These are phyloP conservation scores for Ptilonorhynchus violaceus DNA, from an alignment of 2,113 vertebrate species.

Conservation along the genomic window DNA sequence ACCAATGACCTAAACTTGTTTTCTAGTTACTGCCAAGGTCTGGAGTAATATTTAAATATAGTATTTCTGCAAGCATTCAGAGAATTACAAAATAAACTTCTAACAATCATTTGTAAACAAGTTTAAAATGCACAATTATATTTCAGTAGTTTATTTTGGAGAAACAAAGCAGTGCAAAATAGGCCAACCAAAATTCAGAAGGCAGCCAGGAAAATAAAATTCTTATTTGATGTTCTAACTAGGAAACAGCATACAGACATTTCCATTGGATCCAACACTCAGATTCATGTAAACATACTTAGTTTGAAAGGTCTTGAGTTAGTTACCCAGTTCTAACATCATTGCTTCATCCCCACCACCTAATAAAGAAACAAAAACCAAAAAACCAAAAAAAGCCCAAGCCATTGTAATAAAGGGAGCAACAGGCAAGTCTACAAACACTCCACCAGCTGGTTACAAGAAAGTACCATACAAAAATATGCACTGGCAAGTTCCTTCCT, in stretches of 20 bases:
- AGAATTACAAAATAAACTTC: conserved; percentile 53
- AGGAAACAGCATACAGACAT: conserved; percentile 61
- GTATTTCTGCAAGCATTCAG: conserved; percentile 48
- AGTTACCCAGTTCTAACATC: conserved; percentile 28
- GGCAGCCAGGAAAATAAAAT: conserved; percentile 63
- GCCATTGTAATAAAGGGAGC: conserved; percentile 15
- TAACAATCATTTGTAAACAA: conserved; percentile 61
- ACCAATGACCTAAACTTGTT: background rate
- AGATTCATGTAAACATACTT: conserved; percentile 63
- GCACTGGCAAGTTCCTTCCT: conserved; percentile 52
- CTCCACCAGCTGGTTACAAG: conserved; percentile 47
- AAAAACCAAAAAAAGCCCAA: background rate
- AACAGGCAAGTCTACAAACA: conserved; percentile 48
- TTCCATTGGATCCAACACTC: conserved; percentile 62
- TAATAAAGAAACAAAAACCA: background rate
- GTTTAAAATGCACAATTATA: conserved; percentile 67
- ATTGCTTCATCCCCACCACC: background rate
- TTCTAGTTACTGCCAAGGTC: conserved; percentile 25
- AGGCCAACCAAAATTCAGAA: conserved; percentile 69
- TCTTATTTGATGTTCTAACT: conserved; percentile 48
- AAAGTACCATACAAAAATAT: conserved; percentile 64
- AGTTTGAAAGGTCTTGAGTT: conserved; percentile 37
- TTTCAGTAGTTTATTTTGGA: conserved; percentile 84
- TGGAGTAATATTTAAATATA: conserved; percentile 54
- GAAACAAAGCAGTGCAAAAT: conserved; percentile 80